Conservation (phyloP, 2,113 vertebrate species). For the Chionis minor region DNA sequence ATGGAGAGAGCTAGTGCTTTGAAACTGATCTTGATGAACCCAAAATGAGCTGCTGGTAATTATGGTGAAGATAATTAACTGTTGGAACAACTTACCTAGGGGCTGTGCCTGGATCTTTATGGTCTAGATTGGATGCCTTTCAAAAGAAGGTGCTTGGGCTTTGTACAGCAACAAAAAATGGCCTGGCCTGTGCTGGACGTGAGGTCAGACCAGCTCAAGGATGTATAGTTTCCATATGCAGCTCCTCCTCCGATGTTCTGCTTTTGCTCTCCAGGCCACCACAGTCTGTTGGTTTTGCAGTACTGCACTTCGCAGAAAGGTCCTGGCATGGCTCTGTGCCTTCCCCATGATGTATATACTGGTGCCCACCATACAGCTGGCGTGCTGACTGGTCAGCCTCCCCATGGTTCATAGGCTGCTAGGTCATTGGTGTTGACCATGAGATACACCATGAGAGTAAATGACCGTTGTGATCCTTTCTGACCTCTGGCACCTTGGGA, state of each 20-base stretch:
- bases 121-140: not conserved
- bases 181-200: not conserved
- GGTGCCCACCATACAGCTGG: not conserved
- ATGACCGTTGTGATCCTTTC: not conserved
- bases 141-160: not conserved
- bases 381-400: not conserved
- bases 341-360: not conserved
- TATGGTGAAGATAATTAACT: not conserved
- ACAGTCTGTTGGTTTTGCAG: not conserved
- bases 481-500: not conserved
- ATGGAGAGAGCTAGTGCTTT: not conserved
- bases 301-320: not conserved
- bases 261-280: not conserved
- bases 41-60: not conserved
- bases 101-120: not conserved
- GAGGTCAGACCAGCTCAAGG: not conserved
- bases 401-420: too few relatives aligned
- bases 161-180: not conserved
- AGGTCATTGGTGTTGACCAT: too few relatives aligned
- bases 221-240: not conserved
- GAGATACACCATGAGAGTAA: not conserved
- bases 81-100: not conserved
- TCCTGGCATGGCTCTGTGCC: not conserved
- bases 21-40: not conserved
- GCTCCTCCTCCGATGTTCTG: rapidly evolving